Percentiles rank a stretch among this genome's conserved stretches.
Evolutionary conservation across 2,888 invertebrate species (phyloP).

Genomic region (Carpatolechia fugitivella): DNA sequence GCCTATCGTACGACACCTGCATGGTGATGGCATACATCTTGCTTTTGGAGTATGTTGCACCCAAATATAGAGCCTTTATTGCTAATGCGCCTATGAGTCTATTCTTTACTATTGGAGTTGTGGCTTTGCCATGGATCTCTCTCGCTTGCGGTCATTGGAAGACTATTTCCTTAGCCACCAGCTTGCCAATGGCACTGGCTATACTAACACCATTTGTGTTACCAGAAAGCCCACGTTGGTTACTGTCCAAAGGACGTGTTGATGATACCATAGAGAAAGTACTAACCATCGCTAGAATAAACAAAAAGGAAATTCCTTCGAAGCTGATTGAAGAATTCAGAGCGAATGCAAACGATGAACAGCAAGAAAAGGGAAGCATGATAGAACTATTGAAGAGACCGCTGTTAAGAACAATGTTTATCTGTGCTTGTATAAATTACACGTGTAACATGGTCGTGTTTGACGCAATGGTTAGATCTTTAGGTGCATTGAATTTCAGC

Average conservation of each 20-base stretch:
- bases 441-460: constrained; percentile 47
- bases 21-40: constrained; percentile 60
- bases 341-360: constrained; percentile 23
- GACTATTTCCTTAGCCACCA: constrained; percentile 47
- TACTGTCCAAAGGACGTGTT: constrained; percentile 49
- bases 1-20: constrained; percentile 60
- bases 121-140: constrained; percentile 54
- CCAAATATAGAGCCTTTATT: constrained; percentile 55
- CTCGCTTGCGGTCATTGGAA: constrained; percentile 58
- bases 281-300: constrained; percentile 41
- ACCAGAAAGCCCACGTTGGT: constrained; percentile 63
- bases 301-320: constrained; percentile 45
- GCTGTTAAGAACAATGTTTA: constrained; percentile 42
- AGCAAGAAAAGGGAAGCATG: constrained; percentile 32
- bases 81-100: constrained; percentile 53
- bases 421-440: constrained; percentile 44
- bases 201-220: constrained; percentile 48
- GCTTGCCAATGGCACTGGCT: constrained; percentile 47
- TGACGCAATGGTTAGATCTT: constrained; percentile 52
- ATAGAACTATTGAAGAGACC: constrained; percentile 45
- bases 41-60: constrained; percentile 54
- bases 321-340: constrained; percentile 48
- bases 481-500: constrained; percentile 49
- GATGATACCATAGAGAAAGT: constrained; percentile 51
- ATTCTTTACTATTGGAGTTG: constrained; percentile 44